Evolutionary conservation across 2,888 invertebrate genomes (phyloP), one percentile per base, ranked within the genome.

Genomic region (Cryptocephalus primarius): DNA sequence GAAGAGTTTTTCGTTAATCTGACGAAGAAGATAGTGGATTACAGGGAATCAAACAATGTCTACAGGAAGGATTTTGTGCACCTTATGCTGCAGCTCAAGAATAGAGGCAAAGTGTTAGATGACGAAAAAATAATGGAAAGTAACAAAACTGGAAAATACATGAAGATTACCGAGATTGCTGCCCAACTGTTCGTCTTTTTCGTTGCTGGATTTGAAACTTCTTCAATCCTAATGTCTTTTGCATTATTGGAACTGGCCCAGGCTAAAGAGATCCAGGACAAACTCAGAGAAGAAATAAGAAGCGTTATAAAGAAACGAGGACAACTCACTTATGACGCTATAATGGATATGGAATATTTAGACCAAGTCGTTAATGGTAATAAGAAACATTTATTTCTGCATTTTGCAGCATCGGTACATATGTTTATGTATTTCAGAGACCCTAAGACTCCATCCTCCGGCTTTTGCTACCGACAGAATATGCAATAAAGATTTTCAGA

Each of bases 141-240:
- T 36, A 36, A 36, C n/a, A 12, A 36, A 2, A 36, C 36, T 4
- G 6, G 6, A 6, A 6, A 36, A 36, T 11, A n/a, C 11, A n/a
- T 36, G 12, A 36, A n/a, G n/a, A 6, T 36, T 4, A 4, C n/a
- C 12, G 46, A 48, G 32, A 42, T 49, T 12, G 42, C 46, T 8
- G 53, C 50, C 10, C 50, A 44, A 54, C 50, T 50, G 44, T 56
- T 55, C 32, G 46, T 55, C 8, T 59, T 59, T 42, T 59, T 57
- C 38, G 1, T 48, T n/a, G 59, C 55, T 31, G 58, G 59, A n/a
- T 58, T 52, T 40, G 59, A 59, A 48, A 57, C 58, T 1, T 58
- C 58, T 1, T 47, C 58, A 0, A 54, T 56, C 0, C 53, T 55
- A 8, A 53, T 58, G 55, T 57, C 55, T 4, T 60, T 58, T 39